Conservation (phyloP, 2,797 vertebrate species). For the Sparidentex hasta region DNA sequence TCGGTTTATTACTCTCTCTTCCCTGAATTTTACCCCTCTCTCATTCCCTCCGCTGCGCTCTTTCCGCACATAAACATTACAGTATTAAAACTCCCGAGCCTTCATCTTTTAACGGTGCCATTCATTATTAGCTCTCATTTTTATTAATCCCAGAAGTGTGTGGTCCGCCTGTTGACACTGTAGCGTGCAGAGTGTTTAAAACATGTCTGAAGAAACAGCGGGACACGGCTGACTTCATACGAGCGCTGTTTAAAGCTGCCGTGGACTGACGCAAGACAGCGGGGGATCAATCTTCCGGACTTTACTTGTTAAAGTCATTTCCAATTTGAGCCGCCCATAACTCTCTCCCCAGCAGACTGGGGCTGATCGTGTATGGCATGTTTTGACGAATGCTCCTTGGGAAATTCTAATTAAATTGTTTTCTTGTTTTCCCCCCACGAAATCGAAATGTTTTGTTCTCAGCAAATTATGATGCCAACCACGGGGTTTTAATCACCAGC, state of each 20-base stretch:
- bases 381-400: not conserved
- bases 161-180: conserved; percentile 68
- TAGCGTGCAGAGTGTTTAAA: conserved; percentile 56
- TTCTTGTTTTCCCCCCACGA: not conserved
- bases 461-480: not conserved
- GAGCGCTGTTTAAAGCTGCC: conserved; percentile 44
- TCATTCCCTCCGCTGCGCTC: conserved; percentile 11
- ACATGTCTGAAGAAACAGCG: conserved; percentile 53
- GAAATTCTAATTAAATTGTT: conserved; percentile 13
- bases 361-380: not conserved
- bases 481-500: not conserved
- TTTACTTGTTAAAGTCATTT: conserved; percentile 64
- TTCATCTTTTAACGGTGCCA: conserved; percentile 53
- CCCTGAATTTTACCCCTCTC: conserved; percentile 23
- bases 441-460: not conserved
- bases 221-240: conserved; percentile 58
- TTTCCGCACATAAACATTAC: conserved; percentile 39
- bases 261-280: conserved; percentile 58
- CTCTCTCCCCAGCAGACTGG: conserved; percentile 10
- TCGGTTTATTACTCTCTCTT: conserved; percentile 37
- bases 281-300: conserved; percentile 46
- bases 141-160: conserved; percentile 74
- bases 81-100: conserved; percentile 27
- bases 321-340: conserved; percentile 49
- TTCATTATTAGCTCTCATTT: conserved; percentile 54